Percentiles rank a stretch among this genome's conserved stretches.
Conservation (phyloP, 2,797 vertebrate species). For the Crenuchus spilurus region DNA sequence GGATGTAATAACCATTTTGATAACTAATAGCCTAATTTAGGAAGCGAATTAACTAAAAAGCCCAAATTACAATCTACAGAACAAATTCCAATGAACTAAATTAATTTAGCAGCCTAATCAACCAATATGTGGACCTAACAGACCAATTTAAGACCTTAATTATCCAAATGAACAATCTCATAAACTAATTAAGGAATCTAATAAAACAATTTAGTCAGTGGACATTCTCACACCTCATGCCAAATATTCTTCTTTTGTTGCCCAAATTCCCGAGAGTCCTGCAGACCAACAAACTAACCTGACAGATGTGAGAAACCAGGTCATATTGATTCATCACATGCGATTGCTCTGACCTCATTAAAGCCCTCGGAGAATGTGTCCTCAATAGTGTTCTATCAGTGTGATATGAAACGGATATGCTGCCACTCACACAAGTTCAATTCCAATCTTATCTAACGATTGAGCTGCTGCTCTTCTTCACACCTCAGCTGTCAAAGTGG, state of each 20-base stretch:
- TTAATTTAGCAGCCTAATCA: no score
- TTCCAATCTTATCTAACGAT: neutral
- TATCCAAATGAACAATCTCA: no score
- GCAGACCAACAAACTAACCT: neutral
- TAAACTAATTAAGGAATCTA: no score
- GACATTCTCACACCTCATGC: neutral
- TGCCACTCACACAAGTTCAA: neutral
- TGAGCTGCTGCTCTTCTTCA: neutral
- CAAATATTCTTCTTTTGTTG: neutral
- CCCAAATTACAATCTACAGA: no score
- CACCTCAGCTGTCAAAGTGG: neutral
- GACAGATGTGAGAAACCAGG: conserved; percentile 8
- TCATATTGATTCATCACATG: neutral
- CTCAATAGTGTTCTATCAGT: neutral
- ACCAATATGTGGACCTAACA: no score
- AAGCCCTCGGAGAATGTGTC: neutral
- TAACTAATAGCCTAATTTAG: no score
- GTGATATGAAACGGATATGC: neutral
- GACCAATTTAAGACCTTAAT: no score
- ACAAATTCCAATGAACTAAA: no score
- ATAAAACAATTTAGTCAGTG: no score
- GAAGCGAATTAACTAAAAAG: no score
- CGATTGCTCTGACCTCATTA: conserved; percentile 11
- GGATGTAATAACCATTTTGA: no score
- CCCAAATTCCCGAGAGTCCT: neutral